Base-by-base conservation (phyloP, 2,797 vertebrate genomes). In the Dicrostonyx torquatus region DNA sequence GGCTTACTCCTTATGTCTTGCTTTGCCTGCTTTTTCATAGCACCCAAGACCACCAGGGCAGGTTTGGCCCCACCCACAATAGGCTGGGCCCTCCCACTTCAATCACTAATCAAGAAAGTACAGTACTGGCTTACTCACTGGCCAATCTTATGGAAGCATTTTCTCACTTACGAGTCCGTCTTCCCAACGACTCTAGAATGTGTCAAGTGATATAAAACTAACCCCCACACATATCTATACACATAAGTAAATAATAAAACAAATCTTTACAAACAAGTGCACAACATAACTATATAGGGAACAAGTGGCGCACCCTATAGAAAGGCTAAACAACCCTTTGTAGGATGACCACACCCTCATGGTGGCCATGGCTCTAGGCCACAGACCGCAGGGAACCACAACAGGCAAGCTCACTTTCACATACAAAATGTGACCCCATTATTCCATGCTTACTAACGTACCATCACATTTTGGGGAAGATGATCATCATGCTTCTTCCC, bases 381-480 rank as follows among this genome's bases (percentile, higher is more conserved):
- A 10, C 2, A 9, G 5, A 77, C 85, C 77, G 37, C 0, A 76
- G 75, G 37, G 89, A 91, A 75, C 45, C 2, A 50, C 50, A 50
- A 2, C 11, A 73, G 12, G 12, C 58, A 91, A 87, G 72, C 89
- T 70, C 2, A 37, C 58, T 77, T 89, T 77, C 83, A 90, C 75
- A 80, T 18, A 45, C 31, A 53, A 34, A 70, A 94, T 1, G 50
- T 2, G 45, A 48, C 50, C 73, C 76, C 24, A 6, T 58, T 55
- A 91, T 87, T 72, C 60, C 50, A 72, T 12, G 72, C 85, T 92
- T 73, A 86, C 92, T 87, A 97, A 90, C 75, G 62, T 94, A 93
- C 93, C 96, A 96, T 92, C 96, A 95, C 66, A 94, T 93, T 73
- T 95, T 80, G 95, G 75, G 64, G 77, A 94, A 92, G 93, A 93